These are phyloP conservation scores for Apis mellifera DNA, from an alignment of 1,140 invertebrate species.

Conservation along the genomic window DNA sequence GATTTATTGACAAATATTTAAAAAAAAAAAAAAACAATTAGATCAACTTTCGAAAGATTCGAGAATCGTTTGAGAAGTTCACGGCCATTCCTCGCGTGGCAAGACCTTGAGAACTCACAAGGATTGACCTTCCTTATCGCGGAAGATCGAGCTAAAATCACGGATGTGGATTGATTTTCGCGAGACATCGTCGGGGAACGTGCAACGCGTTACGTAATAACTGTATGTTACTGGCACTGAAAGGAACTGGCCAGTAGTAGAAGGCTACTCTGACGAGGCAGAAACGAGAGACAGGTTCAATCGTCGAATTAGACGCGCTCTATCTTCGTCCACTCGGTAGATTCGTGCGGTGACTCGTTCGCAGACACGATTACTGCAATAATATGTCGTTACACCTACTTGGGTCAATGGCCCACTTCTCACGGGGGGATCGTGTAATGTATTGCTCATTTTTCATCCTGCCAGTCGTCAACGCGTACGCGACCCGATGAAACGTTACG, in stretches of 20 bases:
- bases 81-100: neutral
- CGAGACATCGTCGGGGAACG: slow-evolving; percentile 9
- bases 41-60: no score
- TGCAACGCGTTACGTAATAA: slow-evolving; percentile 27
- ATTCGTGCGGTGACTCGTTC: slow-evolving; percentile 39
- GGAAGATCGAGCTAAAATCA: slow-evolving; percentile 27
- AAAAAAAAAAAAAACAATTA: neutral
- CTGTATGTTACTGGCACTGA: slow-evolving; percentile 27
- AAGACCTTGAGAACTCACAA: slow-evolving; percentile 11
- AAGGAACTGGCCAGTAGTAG: slow-evolving; percentile 22
- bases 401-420: slow-evolving; percentile 67
- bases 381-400: slow-evolving; percentile 55
- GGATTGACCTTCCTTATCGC: slow-evolving; percentile 13
- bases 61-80: neutral
- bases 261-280: slow-evolving; percentile 32
- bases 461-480: slow-evolving; percentile 30
- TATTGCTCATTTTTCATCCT: slow-evolving; percentile 53
- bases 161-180: slow-evolving; percentile 36
- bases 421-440: slow-evolving; percentile 29
- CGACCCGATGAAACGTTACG: slow-evolving; percentile 40
- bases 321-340: slow-evolving; percentile 32
- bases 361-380: slow-evolving; percentile 50
- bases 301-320: slow-evolving; percentile 50
- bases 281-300: slow-evolving; percentile 44
- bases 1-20: no score